These are phyloP conservation scores for Pogonomyrmex barbatus DNA, from an alignment of 1,140 invertebrate genomes.

Conservation along the genomic window DNA sequence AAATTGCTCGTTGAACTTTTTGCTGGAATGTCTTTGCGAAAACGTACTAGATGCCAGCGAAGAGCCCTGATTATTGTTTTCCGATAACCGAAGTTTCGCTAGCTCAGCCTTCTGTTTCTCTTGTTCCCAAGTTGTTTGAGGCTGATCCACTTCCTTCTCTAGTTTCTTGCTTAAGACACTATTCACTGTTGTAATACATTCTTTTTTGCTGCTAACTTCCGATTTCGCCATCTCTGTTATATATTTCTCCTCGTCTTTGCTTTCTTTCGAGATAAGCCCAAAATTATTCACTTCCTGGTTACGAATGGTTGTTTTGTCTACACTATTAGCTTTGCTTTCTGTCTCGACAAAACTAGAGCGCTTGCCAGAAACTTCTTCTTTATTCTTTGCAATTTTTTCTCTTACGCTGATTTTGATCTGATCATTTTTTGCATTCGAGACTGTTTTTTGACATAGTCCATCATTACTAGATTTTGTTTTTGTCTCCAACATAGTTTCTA, in stretches of 20 bases:
- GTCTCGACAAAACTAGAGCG: conserved; percentile 77
- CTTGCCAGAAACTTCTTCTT: conserved; percentile 79
- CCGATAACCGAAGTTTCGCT: conserved; percentile 78
- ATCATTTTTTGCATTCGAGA: conserved; percentile 81
- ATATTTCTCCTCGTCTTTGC: conserved; percentile 68
- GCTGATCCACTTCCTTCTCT: conserved; percentile 70
- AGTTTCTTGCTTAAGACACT: conserved; percentile 48
- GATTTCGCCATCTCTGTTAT: conserved; percentile 37
- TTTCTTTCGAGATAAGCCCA: conserved; percentile 15
- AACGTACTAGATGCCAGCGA: conserved; percentile 27
- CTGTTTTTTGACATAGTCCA: conserved; percentile 77
- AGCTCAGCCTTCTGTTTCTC: conserved; percentile 83
- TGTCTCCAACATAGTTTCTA: conserved; percentile 53
- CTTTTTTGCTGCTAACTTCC: conserved; percentile 28
- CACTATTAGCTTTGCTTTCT: conserved; percentile 73
- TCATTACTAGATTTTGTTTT: conserved; percentile 68
- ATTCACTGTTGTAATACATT: conserved; percentile 53
- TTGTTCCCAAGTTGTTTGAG: conserved; percentile 83
- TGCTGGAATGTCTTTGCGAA: conserved; percentile 52
- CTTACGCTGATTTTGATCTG: conserved; percentile 79
- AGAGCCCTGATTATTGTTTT: conserved; percentile 61
- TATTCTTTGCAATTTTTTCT: conserved; percentile 78
- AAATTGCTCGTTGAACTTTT: conserved; percentile 58
- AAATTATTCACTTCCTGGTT: conserved; percentile 19
- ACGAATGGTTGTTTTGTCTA: conserved; percentile 55